Conservation (phyloP, 64 coral and sea anemone species). For the Porites lutea region DNA sequence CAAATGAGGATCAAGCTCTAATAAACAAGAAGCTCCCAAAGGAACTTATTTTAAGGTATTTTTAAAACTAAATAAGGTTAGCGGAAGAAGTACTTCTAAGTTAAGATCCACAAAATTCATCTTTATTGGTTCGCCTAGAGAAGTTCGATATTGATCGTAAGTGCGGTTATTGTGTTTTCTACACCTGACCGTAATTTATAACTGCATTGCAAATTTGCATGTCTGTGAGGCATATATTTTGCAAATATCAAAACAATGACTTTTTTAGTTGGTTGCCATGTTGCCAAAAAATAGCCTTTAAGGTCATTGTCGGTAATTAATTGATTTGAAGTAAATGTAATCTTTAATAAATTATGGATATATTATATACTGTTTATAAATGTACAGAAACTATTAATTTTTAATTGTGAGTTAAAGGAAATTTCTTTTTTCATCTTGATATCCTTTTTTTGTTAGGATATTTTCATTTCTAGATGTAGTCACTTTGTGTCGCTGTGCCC, state of each 20-base stretch:
- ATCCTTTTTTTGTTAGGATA: slow-evolving; percentile 61
- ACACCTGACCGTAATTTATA: neutral
- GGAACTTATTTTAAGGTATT: slow-evolving; percentile 75
- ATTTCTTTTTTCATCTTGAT: too few relatives aligned
- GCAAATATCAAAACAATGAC: neutral
- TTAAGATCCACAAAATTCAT: neutral
- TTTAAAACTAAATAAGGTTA: too few relatives aligned
- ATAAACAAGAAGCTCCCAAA: slow-evolving; percentile 81
- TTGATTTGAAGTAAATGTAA: too few relatives aligned
- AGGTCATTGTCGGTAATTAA: too few relatives aligned
- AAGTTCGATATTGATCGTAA: neutral
- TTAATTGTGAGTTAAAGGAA: too few relatives aligned
- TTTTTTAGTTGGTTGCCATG: too few relatives aligned
- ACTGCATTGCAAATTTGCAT: neutral
- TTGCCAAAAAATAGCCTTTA: too few relatives aligned
- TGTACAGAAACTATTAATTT: too few relatives aligned
- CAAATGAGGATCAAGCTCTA: slow-evolving; percentile 72
- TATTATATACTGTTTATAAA: too few relatives aligned
- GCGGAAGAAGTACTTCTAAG: neutral
- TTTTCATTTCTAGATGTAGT: slow-evolving; percentile 99
- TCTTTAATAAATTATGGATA: too few relatives aligned
- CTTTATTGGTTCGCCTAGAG: neutral
- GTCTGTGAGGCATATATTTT: neutral
- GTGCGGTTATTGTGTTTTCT: neutral
- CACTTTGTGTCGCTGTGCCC: slow-evolving; percentile 90